Base-by-base conservation (phyloP, 2,113 vertebrate genomes). In the Bungarus multicinctus region DNA sequence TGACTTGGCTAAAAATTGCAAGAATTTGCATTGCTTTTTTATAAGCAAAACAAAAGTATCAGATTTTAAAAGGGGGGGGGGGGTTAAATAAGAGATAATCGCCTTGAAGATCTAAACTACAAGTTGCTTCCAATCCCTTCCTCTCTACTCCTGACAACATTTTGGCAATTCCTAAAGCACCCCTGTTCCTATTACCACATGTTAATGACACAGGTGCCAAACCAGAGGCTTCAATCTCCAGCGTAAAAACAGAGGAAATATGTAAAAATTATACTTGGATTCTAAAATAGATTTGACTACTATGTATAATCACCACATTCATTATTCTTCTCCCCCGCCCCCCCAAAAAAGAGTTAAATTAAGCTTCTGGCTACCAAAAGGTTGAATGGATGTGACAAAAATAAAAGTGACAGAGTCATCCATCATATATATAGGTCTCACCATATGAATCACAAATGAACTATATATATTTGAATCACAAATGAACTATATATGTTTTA, bases 401-500 rank as follows among this genome's bases (percentile, higher is more conserved):
- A 81, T 81, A 39, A 39, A 81, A 81, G 69, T 81, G 69, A 81
- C 34, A 81, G 18, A 81, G 6, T 81, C 69, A 39, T 81, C 34
- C 86, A 87, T 87, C 45, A 52, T 47, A 30, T 14, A 30, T 47
- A 16, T 11, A 87, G 23, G 27, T 87, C 5, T 11, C 27, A 27
- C n/a, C 50, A 54, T 55, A 10, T 88, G 27, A 54, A 54, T 54
- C 52, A 88, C 22, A 88, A 88, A 88, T 88, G 30, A 54, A 88
- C 18, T 88, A 64, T 64, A 64, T 30, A 64, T 64, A 54, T 88
- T 20, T 88, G 25, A 54, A 54, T 54, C 52, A 88, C 10, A 88
- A 88, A 88, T 88, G 30, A 54, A 55, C 52, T 88, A n/a, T n/a
- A 16, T 69, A 12, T 96, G 93, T 22, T 0, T 93, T 93, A 94